Evolutionary conservation across 2,888 invertebrate species (phyloP).

Genomic region (Germaria angustata): DNA sequence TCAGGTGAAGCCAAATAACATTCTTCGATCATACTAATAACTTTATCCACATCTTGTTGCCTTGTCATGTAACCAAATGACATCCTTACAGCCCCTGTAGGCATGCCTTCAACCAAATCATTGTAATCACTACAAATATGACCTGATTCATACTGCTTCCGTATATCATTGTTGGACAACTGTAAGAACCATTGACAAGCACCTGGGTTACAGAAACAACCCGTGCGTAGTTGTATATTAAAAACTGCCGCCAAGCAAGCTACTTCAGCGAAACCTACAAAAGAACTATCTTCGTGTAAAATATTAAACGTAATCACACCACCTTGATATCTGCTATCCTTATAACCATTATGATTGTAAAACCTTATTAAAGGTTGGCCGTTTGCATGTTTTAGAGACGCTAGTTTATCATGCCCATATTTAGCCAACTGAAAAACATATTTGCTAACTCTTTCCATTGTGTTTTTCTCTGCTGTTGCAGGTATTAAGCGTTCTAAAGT

Average conservation of each 20-base stretch:
- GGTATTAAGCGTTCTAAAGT: constrained; percentile 85
- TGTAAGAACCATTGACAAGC: constrained; percentile 91
- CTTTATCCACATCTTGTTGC: constrained; percentile 84
- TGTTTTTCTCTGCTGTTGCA: constrained; percentile 78
- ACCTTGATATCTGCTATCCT: constrained; percentile 85
- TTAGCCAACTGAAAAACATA: constrained; percentile 89
- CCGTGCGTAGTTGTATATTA: constrained; percentile 92
- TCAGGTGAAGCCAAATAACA: constrained; percentile 83
- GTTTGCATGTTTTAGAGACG: constrained; percentile 86
- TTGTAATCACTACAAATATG: constrained; percentile 94
- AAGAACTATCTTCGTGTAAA: constrained; percentile 86
- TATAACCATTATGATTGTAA: constrained; percentile 88
- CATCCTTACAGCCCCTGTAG: constrained; percentile 94
- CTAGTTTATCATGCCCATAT: constrained; percentile 85
- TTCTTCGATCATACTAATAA: constrained; percentile 87
- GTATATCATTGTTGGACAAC: constrained; percentile 85
- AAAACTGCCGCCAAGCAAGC: constrained; percentile 93
- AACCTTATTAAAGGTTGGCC: constrained; percentile 85
- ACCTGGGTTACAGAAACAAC: constrained; percentile 98
- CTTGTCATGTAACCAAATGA: constrained; percentile 96
- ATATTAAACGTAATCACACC: constrained; percentile 94
- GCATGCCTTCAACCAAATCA: constrained; percentile 91
- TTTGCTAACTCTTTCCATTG: constrained; percentile 84
- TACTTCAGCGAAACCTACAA: constrained; percentile 95
- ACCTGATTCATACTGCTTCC: constrained; percentile 90